These are phyloP conservation scores for Ascaphus truei DNA, from an alignment of 2,113 vertebrate genomes.

Conservation along the genomic window DNA sequence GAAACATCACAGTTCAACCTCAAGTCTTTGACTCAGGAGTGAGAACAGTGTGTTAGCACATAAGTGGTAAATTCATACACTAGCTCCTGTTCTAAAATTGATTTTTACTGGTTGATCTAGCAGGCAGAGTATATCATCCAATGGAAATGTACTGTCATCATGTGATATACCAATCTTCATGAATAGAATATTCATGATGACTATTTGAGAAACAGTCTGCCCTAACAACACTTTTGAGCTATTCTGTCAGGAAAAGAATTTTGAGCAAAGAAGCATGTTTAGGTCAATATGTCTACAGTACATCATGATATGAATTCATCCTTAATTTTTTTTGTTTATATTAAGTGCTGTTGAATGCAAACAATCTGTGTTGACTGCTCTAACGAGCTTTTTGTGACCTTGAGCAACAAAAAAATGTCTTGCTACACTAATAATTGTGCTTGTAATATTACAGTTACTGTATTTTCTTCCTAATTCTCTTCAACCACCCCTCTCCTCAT, in stretches of 20 bases:
- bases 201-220: not conserved
- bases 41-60: constrained; percentile 33
- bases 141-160: constrained; percentile 40
- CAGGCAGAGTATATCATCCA: constrained; percentile 6
- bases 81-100: constrained; percentile 46
- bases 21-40: constrained; percentile 41
- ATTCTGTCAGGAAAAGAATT: not conserved
- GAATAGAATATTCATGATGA: constrained; percentile 13
- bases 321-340: too few relatives aligned
- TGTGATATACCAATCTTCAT: not conserved
- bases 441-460: too few relatives aligned
- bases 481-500: too few relatives aligned
- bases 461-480: too few relatives aligned
- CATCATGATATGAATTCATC: too few relatives aligned
- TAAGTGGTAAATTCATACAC: constrained; percentile 47
- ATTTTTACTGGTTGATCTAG: constrained; percentile 36
- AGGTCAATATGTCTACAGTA: too few relatives aligned
- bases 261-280: not conserved
- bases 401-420: too few relatives aligned
- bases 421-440: too few relatives aligned
- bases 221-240: not conserved
- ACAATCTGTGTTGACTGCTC: too few relatives aligned
- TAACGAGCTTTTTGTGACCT: too few relatives aligned
- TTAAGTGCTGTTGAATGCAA: too few relatives aligned
- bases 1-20: constrained; percentile 33